Evolutionary conservation across 2,797 vertebrate species (phyloP).

Genomic region (Garrulus glandarius): DNA sequence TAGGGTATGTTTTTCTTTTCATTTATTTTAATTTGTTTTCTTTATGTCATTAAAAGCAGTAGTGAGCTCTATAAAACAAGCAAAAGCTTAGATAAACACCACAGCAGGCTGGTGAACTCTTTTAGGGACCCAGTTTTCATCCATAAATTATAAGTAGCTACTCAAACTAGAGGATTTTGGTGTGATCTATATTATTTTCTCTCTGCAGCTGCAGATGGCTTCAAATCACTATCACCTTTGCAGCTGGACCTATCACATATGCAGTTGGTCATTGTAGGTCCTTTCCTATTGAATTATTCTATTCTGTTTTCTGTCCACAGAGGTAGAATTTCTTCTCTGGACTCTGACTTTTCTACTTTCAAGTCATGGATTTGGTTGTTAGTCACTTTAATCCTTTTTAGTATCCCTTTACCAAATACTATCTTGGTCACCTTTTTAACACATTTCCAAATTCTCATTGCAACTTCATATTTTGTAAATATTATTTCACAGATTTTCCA

Average conservation of each 20-base stretch:
- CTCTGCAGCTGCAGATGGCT: background rate
- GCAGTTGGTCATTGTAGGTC: background rate
- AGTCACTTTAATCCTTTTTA: background rate
- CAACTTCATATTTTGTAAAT: background rate
- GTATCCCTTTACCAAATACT: background rate
- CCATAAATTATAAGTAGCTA: background rate
- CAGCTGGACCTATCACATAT: background rate
- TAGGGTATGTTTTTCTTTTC: background rate
- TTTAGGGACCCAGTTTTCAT: background rate
- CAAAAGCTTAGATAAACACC: background rate
- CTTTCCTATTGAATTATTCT: background rate
- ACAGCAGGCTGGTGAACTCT: background rate
- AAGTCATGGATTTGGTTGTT: background rate
- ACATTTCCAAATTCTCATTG: background rate
- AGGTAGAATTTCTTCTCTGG: background rate
- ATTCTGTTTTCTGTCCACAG: background rate
- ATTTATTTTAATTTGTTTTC: background rate
- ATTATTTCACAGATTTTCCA: background rate
- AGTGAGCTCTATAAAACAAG: background rate
- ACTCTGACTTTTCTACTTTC: background rate
- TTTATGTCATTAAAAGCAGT: background rate
- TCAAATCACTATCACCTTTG: background rate
- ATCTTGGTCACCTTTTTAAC: background rate
- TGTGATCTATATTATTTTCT: background rate
- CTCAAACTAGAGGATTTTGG: background rate